Evolutionary conservation across 1,140 invertebrate species (phyloP).

Genomic region (Vollenhovia emeryi): DNA sequence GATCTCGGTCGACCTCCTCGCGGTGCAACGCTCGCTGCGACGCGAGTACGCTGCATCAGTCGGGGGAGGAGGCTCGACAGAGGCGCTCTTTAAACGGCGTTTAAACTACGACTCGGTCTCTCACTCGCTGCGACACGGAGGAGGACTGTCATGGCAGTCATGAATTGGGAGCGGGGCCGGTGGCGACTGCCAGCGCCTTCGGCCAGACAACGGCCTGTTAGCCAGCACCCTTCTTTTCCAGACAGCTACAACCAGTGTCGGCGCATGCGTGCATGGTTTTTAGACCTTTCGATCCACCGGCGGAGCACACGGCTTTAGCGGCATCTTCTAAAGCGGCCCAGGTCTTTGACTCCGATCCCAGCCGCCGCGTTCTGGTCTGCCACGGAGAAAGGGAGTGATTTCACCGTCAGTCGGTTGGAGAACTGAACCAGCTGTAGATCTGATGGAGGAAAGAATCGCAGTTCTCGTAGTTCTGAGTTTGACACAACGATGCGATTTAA

Average conservation of each 20-base stretch:
- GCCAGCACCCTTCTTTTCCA: slow-evolving; percentile 62
- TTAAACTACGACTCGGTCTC: slow-evolving; percentile 14
- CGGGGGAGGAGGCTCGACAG: neutral
- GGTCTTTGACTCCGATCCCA: slow-evolving; percentile 31
- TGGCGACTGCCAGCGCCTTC: slow-evolving; percentile 68
- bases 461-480: neutral
- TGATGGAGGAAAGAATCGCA: neutral
- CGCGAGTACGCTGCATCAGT: slow-evolving; percentile 30
- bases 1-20: slow-evolving; percentile 21
- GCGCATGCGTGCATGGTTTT: slow-evolving; percentile 59
- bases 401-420: slow-evolving; percentile 33
- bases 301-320: slow-evolving; percentile 42
- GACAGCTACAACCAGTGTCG: neutral
- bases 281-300: slow-evolving; percentile 53
- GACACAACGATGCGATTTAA: neutral
- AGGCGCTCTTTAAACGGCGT: slow-evolving; percentile 40
- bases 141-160: slow-evolving; percentile 66
- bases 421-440: too few relatives aligned
- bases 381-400: neutral
- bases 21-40: neutral
- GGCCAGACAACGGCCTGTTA: slow-evolving; percentile 56
- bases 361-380: neutral
- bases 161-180: slow-evolving; percentile 56
- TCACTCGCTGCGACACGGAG: slow-evolving; percentile 59
- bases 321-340: slow-evolving; percentile 24